Conservation (phyloP, 2,888 invertebrate genomes). For the Platypus cylindrus region DNA sequence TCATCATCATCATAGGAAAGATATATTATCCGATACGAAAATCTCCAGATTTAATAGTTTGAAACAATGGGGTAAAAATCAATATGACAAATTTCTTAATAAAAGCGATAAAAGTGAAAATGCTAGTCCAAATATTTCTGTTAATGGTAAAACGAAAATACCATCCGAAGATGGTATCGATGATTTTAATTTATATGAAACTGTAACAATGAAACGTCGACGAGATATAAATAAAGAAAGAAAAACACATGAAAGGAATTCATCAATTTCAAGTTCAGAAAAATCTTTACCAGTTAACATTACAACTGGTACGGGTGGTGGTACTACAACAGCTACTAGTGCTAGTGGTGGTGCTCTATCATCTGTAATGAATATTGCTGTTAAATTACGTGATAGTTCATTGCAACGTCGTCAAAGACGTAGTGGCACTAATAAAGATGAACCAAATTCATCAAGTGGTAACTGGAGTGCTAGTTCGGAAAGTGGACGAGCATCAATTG, state of each 20-base stretch:
- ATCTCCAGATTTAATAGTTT: slow-evolving; percentile 66
- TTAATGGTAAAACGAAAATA: slow-evolving; percentile 7
- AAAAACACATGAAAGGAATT: slow-evolving; percentile 64
- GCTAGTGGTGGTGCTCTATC: slow-evolving; percentile 36
- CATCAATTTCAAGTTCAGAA: slow-evolving; percentile 58
- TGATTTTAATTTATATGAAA: slow-evolving; percentile 53
- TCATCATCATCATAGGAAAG: too few relatives aligned
- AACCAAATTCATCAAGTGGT: slow-evolving; percentile 80
- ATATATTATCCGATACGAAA: slow-evolving; percentile 45
- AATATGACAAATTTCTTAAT: slow-evolving; percentile 62
- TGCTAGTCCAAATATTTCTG: slow-evolving; percentile 18
- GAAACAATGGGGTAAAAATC: slow-evolving; percentile 74
- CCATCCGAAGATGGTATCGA: slow-evolving; percentile 35
- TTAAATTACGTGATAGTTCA: slow-evolving; percentile 66
- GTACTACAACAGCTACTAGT: too few relatives aligned
- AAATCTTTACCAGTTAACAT: slow-evolving; percentile 44
- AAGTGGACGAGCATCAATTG: slow-evolving; percentile 74
- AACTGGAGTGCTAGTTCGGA: slow-evolving; percentile 93
- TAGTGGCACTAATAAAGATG: slow-evolving; percentile 55
- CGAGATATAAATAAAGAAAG: slow-evolving; percentile 48
- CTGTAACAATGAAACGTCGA: slow-evolving; percentile 46
- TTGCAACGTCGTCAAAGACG: slow-evolving; percentile 57
- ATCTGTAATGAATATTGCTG: slow-evolving; percentile 47
- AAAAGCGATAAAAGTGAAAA: slow-evolving; percentile 45
- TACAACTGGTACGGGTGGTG: slow-evolving; percentile 1